phyloP scores from a whole-genome alignment of 1,140 invertebrate species.

The Drosophila tropicalis region DNA sequence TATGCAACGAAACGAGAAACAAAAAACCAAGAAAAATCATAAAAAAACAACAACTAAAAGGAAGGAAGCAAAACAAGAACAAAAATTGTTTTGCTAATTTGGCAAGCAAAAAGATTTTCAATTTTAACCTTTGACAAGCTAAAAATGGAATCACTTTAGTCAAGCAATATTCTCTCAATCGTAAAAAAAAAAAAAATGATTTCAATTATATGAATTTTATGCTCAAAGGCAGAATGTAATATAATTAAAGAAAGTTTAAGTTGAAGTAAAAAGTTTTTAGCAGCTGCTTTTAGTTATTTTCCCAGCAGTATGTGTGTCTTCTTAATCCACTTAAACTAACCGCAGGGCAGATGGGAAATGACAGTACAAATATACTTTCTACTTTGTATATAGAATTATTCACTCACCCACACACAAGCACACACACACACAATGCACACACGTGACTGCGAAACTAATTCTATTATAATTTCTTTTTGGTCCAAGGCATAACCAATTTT shows the following conservation, averaged over 20 bases:
- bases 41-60: background rate
- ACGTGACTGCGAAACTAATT: slow-evolving; percentile 63
- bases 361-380: background rate
- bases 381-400: background rate
- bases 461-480: slow-evolving; percentile 67
- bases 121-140: slow-evolving; percentile 53
- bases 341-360: background rate
- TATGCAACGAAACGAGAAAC: slow-evolving; percentile 44
- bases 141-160: slow-evolving; percentile 13
- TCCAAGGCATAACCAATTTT: slow-evolving; percentile 66
- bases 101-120: slow-evolving; percentile 48
- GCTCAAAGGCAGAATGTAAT: background rate
- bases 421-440: slow-evolving; percentile 26
- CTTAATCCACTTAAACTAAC: background rate
- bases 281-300: background rate
- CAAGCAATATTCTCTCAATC: slow-evolving; percentile 15
- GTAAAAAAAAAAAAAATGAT: background rate
- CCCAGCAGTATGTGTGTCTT: background rate
- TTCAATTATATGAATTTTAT: background rate
- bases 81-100: slow-evolving; percentile 64
- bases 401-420: background rate
- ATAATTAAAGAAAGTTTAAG: slow-evolving; percentile 1
- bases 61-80: slow-evolving; percentile 3
- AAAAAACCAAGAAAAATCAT: background rate
- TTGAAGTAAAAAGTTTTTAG: background rate